phyloP scores from a whole-genome alignment of 2,888 invertebrate genomes.

The Rhagonycha lutea region DNA sequence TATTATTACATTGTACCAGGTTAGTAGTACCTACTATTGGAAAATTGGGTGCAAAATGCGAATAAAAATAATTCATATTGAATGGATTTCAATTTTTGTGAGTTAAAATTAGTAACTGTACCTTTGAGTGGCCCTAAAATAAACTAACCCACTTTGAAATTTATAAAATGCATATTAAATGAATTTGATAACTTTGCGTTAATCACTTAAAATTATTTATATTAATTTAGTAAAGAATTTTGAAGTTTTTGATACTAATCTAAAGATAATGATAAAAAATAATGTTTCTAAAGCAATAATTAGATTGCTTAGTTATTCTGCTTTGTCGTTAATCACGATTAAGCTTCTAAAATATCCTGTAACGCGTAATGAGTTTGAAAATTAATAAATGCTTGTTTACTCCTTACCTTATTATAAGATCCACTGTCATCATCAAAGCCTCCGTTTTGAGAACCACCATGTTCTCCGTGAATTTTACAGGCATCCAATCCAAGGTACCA shows the following conservation, averaged over 20 bases:
- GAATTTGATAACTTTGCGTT: neutral
- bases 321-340: neutral
- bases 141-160: no score
- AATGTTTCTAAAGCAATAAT: neutral
- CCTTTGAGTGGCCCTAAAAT: no score
- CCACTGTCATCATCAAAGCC: slow-evolving; percentile 93
- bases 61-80: no score
- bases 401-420: slow-evolving; percentile 87
- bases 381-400: neutral
- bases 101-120: no score
- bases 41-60: no score
- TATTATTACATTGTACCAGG: no score
- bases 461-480: slow-evolving; percentile 82
- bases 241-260: neutral
- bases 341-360: neutral
- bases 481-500: slow-evolving; percentile 92
- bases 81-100: no score
- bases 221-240: neutral
- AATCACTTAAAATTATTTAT: neutral
- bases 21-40: no score
- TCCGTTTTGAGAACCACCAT: slow-evolving; percentile 79
- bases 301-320: neutral
- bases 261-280: neutral
- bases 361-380: neutral
- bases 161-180: neutral